Evolutionary conservation across 1,140 invertebrate genomes (phyloP).

Genomic region (Aphelenchoides fujianensis): DNA sequence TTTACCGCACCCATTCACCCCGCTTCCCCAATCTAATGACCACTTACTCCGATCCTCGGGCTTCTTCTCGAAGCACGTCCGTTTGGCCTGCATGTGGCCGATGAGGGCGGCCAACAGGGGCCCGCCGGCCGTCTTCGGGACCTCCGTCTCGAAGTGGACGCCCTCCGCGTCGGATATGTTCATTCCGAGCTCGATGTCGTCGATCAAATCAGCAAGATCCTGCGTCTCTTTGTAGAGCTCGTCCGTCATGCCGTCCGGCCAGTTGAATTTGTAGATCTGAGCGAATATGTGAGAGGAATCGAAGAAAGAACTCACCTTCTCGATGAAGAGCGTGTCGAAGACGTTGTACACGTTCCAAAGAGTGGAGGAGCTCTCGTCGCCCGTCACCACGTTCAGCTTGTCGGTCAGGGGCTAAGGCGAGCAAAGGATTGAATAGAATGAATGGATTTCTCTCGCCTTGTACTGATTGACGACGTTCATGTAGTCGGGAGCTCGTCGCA

Average conservation of each 20-base stretch:
- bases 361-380: not conserved
- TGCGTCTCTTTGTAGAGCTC: slow-evolving; percentile 1
- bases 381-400: not conserved
- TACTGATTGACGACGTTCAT: slow-evolving; percentile 1
- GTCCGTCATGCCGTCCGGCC: not conserved
- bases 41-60: slow-evolving; percentile 7
- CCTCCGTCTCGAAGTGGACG: slow-evolving; percentile 11
- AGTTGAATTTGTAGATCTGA: not conserved
- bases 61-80: not conserved
- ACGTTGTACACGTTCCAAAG: not conserved
- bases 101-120: slow-evolving; percentile 2
- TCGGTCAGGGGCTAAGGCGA: not conserved
- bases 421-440: too few species aligned
- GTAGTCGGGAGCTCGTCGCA: not conserved
- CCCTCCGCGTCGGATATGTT: not conserved
- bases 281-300: not conserved
- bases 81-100: slow-evolving; percentile 9
- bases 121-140: slow-evolving; percentile 21
- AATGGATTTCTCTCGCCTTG: not conserved
- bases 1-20: not conserved
- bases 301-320: not conserved
- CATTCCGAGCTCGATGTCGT: not conserved
- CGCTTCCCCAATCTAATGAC: not conserved
- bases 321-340: slow-evolving; percentile 11
- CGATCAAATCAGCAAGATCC: not conserved